Conservation (phyloP, 35 echinoderm and acorn worm species). For the Apostichopus parvimensis region DNA sequence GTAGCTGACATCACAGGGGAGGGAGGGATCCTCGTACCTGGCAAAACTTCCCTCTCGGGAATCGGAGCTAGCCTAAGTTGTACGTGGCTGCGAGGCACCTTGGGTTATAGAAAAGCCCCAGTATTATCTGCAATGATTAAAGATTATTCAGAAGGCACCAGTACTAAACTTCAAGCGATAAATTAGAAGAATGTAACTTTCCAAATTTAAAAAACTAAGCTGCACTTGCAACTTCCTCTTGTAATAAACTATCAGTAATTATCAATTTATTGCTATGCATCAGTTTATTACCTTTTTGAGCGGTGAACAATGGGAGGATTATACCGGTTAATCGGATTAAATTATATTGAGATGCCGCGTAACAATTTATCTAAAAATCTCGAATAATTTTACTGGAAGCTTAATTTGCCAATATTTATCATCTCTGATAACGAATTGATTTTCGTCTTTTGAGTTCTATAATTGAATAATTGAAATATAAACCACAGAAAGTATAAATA, state of each 20-base stretch:
- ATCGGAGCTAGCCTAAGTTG: too few relatives aligned
- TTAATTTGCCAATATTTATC: background rate
- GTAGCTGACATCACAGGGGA: too few relatives aligned
- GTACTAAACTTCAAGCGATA: too few relatives aligned
- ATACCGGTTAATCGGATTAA: background rate
- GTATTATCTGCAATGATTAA: too few relatives aligned
- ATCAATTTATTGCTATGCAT: background rate
- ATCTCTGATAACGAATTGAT: background rate
- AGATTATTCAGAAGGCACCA: too few relatives aligned
- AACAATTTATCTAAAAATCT: too few relatives aligned
- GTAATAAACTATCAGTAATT: background rate
- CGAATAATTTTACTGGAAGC: background rate
- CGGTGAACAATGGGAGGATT: background rate
- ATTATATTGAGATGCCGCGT: background rate
- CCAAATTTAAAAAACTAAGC: background rate
- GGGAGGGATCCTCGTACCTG: too few relatives aligned
- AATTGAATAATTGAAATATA: background rate
- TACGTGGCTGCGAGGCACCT: too few relatives aligned
- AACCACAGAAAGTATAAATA: background rate
- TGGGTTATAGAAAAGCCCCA: too few relatives aligned
- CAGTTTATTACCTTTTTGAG: background rate
- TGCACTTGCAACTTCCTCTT: background rate
- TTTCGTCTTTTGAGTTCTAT: background rate
- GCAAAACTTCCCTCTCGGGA: too few relatives aligned
- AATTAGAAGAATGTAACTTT: background rate